phyloP scores from a whole-genome alignment of 2,113 vertebrate genomes.

The Clarias batrachus region DNA sequence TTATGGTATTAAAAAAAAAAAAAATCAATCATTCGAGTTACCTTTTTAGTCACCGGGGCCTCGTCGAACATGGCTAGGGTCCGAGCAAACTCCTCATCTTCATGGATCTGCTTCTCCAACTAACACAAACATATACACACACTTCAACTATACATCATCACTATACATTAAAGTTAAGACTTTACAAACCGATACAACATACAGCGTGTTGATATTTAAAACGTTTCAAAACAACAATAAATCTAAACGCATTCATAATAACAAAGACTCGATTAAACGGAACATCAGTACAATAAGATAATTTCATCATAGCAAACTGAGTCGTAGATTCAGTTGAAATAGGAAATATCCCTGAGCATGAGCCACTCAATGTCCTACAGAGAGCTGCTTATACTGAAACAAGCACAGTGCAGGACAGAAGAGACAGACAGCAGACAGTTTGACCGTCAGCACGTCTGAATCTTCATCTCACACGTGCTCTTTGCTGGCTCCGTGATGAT shows the following conservation, averaged over 20 bases:
- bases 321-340: no score
- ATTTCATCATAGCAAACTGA: no score
- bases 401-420: not conserved
- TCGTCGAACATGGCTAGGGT: constrained; percentile 91
- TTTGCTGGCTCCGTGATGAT: not conserved
- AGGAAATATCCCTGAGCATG: not conserved
- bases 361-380: not conserved
- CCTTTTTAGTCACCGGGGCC: constrained; percentile 84
- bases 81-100: constrained; percentile 91
- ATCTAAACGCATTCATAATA: not conserved
- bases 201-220: not conserved
- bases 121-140: constrained; percentile 54
- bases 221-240: not conserved
- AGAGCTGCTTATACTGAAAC: not conserved
- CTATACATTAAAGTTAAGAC: not conserved
- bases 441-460: not conserved
- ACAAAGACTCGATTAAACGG: not conserved
- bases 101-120: constrained; percentile 90
- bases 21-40: constrained; percentile 46
- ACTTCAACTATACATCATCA: not conserved
- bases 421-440: not conserved
- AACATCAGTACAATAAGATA: not conserved
- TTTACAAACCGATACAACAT: not conserved
- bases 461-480: not conserved
- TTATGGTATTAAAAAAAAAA: not conserved